Base-by-base conservation (phyloP, 1,140 invertebrate genomes). In the Aphidius ervi region DNA sequence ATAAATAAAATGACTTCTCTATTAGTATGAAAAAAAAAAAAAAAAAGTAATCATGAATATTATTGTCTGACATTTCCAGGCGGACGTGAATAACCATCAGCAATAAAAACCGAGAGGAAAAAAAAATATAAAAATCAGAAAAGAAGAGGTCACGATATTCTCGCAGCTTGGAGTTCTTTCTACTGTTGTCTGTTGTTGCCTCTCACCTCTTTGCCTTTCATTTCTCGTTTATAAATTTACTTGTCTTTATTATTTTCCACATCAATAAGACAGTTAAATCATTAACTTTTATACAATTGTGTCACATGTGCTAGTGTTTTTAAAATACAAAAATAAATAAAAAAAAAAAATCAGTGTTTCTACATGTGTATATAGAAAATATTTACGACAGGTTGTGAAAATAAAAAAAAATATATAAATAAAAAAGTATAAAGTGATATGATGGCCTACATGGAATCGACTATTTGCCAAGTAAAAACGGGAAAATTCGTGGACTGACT, bases 361-460 rank as follows among this genome's bases (percentile, higher is more conserved):
- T 54, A 31, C 23, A 31, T 31, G 56, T 58, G 50, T 50, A 16
- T 50, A 16, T 16, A 49, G 47, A 16, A 46, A 45, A 47, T 46
- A 49, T 48, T 72, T 71, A 70, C 65, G 69, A 67, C 68, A 70
- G 66, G 69, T 72, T 68, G 61, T 67, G 68, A 70, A 63, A 68
- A 74, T 16, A 73, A 70, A 65, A 61, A 60, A 65, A 56, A 64
- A 49, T 65, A 47, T 9, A 46, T 48, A 55, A 20, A 52, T n/a
- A 63, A 63, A 72, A 7, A 43, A 43, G 42, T 7, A 43, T 9
- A 1, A 23, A 42, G 39, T 41, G 42, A 54, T 54, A 42, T 41
- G 52, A 63, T 57, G 61, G 56, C 39, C 58, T 57, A 53, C 9
- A 54, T 54, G 49, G n/a, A 37, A 46, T 23, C 16, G 46, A 56